Evolutionary conservation across 2,888 invertebrate genomes (phyloP).

Genomic region (Tipula unca): DNA sequence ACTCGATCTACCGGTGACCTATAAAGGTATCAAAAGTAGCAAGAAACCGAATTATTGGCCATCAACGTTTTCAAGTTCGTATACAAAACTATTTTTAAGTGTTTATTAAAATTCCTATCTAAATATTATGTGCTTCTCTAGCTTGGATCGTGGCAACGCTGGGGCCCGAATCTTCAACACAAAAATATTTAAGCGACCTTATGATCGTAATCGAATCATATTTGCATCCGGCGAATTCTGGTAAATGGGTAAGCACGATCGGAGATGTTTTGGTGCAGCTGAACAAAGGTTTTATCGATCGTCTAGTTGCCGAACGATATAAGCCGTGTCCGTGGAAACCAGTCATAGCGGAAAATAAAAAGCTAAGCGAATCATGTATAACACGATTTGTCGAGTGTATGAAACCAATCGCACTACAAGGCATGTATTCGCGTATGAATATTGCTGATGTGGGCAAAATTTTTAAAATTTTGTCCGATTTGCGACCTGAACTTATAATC

Average conservation of each 20-base stretch:
- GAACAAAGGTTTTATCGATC: slow-evolving; percentile 54
- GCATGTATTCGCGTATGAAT: slow-evolving; percentile 68
- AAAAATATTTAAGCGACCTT: slow-evolving; percentile 68
- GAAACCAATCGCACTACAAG: slow-evolving; percentile 63
- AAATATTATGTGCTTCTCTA: slow-evolving; percentile 34
- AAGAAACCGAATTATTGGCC: slow-evolving; percentile 44
- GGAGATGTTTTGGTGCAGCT: slow-evolving; percentile 60
- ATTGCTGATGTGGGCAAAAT: slow-evolving; percentile 55
- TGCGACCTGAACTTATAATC: slow-evolving; percentile 74
- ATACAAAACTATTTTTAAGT: neutral
- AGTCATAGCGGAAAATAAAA: slow-evolving; percentile 39
- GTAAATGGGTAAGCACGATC: slow-evolving; percentile 65
- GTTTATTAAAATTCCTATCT: neutral
- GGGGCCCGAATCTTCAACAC: slow-evolving; percentile 57
- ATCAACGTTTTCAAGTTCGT: slow-evolving; percentile 26
- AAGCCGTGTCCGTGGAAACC: slow-evolving; percentile 41
- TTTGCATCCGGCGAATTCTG: slow-evolving; percentile 81
- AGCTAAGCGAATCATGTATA: slow-evolving; percentile 70
- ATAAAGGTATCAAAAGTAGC: slow-evolving; percentile 54
- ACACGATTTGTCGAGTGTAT: slow-evolving; percentile 70
- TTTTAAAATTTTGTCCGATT: slow-evolving; percentile 64
- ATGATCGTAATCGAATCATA: slow-evolving; percentile 78
- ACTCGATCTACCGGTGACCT: slow-evolving; percentile 70
- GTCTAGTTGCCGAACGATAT: slow-evolving; percentile 42
- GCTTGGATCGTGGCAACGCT: slow-evolving; percentile 55